These are phyloP conservation scores for Penaeus chinensis DNA, from an alignment of 1,140 invertebrate genomes.

Conservation along the genomic window DNA sequence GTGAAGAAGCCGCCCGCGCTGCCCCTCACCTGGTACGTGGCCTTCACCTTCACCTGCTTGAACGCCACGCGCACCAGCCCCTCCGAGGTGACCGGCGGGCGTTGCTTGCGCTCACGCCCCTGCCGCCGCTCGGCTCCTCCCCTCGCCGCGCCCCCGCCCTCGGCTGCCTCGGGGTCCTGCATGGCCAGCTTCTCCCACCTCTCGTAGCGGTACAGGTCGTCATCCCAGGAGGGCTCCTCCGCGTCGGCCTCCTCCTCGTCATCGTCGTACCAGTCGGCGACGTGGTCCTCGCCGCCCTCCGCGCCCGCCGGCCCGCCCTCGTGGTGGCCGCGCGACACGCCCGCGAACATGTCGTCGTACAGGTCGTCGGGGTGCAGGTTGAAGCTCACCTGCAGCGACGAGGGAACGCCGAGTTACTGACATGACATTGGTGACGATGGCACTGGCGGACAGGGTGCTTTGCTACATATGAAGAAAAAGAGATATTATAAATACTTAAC, in stretches of 20 bases:
- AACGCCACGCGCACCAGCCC: constrained; percentile 57
- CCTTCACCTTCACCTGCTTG: constrained; percentile 47
- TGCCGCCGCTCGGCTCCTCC: background rate
- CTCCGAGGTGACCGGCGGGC: constrained; percentile 15
- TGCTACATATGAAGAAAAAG: too few relatives aligned
- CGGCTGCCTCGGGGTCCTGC: background rate
- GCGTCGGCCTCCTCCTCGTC: constrained; percentile 3
- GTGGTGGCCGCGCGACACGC: background rate
- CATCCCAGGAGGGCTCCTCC: constrained; percentile 9
- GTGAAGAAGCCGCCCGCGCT: constrained; percentile 57
- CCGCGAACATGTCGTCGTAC: background rate
- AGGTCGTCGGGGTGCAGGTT: background rate
- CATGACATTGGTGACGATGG: too few relatives aligned
- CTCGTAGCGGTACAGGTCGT: background rate
- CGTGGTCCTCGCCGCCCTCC: background rate
- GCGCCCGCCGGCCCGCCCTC: background rate
- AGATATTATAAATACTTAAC: too few relatives aligned
- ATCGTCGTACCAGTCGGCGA: background rate
- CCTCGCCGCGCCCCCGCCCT: background rate
- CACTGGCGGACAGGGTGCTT: too few relatives aligned
- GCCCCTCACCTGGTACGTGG: constrained; percentile 59
- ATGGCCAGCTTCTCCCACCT: background rate
- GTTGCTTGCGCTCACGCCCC: background rate
- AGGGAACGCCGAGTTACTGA: too few relatives aligned
- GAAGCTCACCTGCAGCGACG: constrained; percentile 21